A percentile compares a stretch with the other conserved stretches of the same genome.
phyloP scores from a whole-genome alignment of 2,888 invertebrate species.

The Caenorhabditis imperialis region DNA sequence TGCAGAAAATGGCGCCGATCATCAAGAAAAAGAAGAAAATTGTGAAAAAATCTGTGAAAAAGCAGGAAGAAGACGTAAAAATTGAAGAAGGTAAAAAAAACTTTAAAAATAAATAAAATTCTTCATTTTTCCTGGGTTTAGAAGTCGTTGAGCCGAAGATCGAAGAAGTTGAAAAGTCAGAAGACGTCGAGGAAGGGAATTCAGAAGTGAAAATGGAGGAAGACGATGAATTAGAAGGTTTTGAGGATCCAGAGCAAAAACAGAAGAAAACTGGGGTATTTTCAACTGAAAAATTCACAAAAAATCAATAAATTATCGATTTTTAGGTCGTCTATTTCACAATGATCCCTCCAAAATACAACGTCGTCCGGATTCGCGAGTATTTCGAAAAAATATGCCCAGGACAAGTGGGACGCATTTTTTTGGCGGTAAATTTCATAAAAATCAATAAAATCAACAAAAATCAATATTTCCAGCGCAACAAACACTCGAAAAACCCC shows the following conservation, averaged over 20 bases:
- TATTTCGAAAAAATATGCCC: conserved; percentile 68
- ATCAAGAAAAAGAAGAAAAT: conserved; percentile 33
- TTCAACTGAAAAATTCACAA: conserved; percentile 2
- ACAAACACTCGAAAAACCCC: conserved; percentile 51
- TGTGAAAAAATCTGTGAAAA: conserved; percentile 9
- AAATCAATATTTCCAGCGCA: conserved; percentile 42
- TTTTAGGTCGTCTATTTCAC: conserved; percentile 72
- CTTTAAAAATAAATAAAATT: neutral
- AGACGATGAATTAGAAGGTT: conserved; percentile 2
- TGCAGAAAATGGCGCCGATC: neutral
- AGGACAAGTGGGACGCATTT: conserved; percentile 72
- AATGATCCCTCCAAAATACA: conserved; percentile 73
- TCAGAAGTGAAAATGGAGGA: conserved; percentile 16
- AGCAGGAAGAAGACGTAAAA: conserved; percentile 1
- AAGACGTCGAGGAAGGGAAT: neutral
- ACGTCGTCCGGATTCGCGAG: conserved; percentile 62
- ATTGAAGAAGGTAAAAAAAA: conserved; percentile 4
- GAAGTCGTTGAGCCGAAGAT: conserved; percentile 10
- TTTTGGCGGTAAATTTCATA: conserved; percentile 61
- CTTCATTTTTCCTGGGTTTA: too few species aligned
- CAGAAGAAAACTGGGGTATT: conserved; percentile 59
- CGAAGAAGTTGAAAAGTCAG: neutral
- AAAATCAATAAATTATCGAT: neutral
- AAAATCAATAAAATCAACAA: neutral
- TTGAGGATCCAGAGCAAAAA: conserved; percentile 51